Evolutionary conservation across 2,797 vertebrate species (phyloP).

Genomic region (Gymnoscopelus microlampas): DNA sequence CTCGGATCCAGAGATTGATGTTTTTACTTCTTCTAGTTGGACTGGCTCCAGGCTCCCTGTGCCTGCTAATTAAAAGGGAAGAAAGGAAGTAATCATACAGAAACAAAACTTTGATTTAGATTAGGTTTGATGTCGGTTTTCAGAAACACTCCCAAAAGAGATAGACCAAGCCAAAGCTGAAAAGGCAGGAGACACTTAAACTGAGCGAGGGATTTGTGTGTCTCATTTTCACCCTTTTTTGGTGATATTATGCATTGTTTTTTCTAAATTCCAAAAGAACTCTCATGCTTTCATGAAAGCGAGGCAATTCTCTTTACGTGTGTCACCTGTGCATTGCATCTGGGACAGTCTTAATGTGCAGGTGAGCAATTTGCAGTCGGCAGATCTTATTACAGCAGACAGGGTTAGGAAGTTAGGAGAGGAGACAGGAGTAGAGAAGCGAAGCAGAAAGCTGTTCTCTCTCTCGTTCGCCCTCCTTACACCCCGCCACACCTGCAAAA

Average conservation of each 20-base stretch:
- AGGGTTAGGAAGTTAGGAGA: slow-evolving; percentile 18
- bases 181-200: slow-evolving; percentile 12
- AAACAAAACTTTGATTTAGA: slow-evolving; percentile 19
- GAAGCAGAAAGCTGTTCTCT: slow-evolving; percentile 13
- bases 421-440: slow-evolving; percentile 13
- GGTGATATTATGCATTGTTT: not conserved
- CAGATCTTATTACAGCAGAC: slow-evolving; percentile 38
- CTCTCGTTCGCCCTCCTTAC: slow-evolving; percentile 23
- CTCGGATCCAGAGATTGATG: slow-evolving; percentile 30
- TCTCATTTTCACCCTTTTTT: not conserved
- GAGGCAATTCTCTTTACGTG: slow-evolving; percentile 20
- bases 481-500: slow-evolving; percentile 44
- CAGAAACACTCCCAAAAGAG: slow-evolving; percentile 5
- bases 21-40: slow-evolving; percentile 45
- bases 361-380: slow-evolving; percentile 14
- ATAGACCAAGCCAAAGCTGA: not conserved
- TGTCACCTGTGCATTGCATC: too few species aligned
- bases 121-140: slow-evolving; percentile 15
- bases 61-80: slow-evolving; percentile 44
- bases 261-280: not conserved
- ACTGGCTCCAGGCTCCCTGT: slow-evolving; percentile 21
- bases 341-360: slow-evolving; percentile 22
- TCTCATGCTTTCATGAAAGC: not conserved
- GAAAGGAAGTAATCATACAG: slow-evolving; percentile 36
- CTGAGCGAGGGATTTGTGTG: not conserved